Base-by-base conservation (phyloP, 2,888 invertebrate species). In the Magallana nippona region DNA sequence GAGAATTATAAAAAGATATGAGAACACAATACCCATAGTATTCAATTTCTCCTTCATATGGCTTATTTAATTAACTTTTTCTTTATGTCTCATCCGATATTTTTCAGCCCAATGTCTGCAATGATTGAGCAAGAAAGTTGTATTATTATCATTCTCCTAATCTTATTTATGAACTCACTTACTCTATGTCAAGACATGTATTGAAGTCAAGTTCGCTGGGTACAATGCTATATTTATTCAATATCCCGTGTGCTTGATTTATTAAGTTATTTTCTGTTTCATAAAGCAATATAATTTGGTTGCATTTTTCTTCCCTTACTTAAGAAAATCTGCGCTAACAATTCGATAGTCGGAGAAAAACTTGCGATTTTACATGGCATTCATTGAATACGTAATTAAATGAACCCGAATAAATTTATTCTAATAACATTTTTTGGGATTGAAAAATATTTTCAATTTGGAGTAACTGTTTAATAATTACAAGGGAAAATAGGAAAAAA, bases 221-320 rank as follows among this genome's bases (percentile, higher is more conserved):
- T 71, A 71, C 71, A 71, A 71, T 71, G 27, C 71, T 71, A 71
- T 71, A 71, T 27, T 71, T 71, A 22, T 71, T 71, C 71, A 71
- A 71, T 71, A 71, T 71, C 32, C 71, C 71, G 15, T 71, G 27
- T 71, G 71, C 71, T 71, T 71, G 71, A 71, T 71, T 71, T 71
- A 71, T 71, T 22, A 71, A 15, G 71, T 71, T 71, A 71, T 71
- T 71, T 71, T 71, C 71, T 71, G 71, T 71, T 71, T 71, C 71
- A 71, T 71, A 71, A 32, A 71, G 71, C 71, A 71, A 71, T 71
- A 22, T 71, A 71, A 71, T 71, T 71, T 71, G 71, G 71, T 71
- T 71, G 71, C 71, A 71, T 71, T 71, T 60, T 71, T 71, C 71
- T 71, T 71, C 71, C 22, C 22, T 27, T 71, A 71, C 19, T 22